Evolutionary conservation across 2,888 invertebrate species (phyloP), one percentile per base, ranked within the genome.

Genomic region (Cheilosia pagana): DNA sequence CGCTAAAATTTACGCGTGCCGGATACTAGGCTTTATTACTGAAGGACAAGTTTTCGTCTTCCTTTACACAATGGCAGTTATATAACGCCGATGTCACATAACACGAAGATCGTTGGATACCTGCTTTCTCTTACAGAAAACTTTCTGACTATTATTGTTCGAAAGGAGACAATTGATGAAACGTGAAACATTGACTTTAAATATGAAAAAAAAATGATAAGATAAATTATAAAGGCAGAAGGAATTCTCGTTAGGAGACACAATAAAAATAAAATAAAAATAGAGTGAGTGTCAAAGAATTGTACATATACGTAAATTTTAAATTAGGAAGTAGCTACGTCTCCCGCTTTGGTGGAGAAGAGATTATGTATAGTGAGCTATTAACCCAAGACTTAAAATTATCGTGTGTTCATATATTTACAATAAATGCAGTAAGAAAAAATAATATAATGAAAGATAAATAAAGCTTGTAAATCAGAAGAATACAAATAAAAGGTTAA

Each of bases 391-490:
- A 45, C 52, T 23, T 59, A 21, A 45, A 41, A 35, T 43, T 28
- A 31, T 59, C 35, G 7, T 74, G 78, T 78, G 74, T 74, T 57
- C 43, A 78, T 74, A 78, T 83, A 78, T 83, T 57, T 83, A 83
- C 83, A 83, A 78, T 45, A 74, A 78, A 78, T 74, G 78, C 78
- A 78, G 52, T 62, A 72, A 59, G 55, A 57, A 62, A 52, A n/a
- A 68, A 63, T 10, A 67, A 60, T 63, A 39, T 21, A 25, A 39
- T 50, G 48, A 10, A 65, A 67, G 31, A 23, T 50, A 7, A 74
- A 78, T 16, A 45, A 77, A 72, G 77, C 71, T 71, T 19, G 19
- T 57, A 55, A 75, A 48, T 52, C 19, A 57, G n/a, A 48, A 53
- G 52, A n/a, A 59, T 63, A 60, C 12, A 19, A 53, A 67, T 6